These are phyloP conservation scores for Hanleya hanleyi DNA, from an alignment of 2,888 invertebrate species.

Conservation along the genomic window DNA sequence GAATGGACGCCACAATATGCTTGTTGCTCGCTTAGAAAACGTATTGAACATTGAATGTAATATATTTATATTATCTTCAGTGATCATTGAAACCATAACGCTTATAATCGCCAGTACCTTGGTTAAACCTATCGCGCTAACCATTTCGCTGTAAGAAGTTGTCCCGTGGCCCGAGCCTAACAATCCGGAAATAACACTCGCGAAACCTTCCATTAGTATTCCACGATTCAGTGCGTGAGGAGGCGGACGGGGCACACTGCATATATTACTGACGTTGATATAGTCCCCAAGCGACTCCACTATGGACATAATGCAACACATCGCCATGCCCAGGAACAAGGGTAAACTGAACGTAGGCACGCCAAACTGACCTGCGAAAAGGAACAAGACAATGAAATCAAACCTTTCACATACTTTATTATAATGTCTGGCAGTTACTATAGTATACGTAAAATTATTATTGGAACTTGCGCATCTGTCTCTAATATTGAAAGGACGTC, in stretches of 20 bases:
- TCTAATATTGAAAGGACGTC: too few species aligned
- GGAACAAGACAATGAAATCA: too few species aligned
- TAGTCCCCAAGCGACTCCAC: slow-evolving; percentile 5
- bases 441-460: too few species aligned
- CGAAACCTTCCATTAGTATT: not conserved
- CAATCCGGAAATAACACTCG: not conserved
- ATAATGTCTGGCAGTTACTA: too few species aligned
- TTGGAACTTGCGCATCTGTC: too few species aligned
- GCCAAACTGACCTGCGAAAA: slow-evolving; percentile 6
- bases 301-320: not conserved
- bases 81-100: too few species aligned
- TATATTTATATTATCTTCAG: too few species aligned
- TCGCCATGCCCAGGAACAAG: not conserved
- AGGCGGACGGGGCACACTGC: not conserved
- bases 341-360: not conserved
- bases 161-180: slow-evolving; percentile 1
- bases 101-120: too few species aligned
- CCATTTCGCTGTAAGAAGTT: slow-evolving; percentile 12
- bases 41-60: too few species aligned
- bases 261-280: not conserved
- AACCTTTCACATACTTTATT: too few species aligned
- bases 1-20: too few species aligned
- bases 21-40: too few species aligned
- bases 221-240: not conserved
- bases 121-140: not conserved